Conservation (phyloP, 2,888 invertebrate genomes). For the Himalopsyche anomala region DNA sequence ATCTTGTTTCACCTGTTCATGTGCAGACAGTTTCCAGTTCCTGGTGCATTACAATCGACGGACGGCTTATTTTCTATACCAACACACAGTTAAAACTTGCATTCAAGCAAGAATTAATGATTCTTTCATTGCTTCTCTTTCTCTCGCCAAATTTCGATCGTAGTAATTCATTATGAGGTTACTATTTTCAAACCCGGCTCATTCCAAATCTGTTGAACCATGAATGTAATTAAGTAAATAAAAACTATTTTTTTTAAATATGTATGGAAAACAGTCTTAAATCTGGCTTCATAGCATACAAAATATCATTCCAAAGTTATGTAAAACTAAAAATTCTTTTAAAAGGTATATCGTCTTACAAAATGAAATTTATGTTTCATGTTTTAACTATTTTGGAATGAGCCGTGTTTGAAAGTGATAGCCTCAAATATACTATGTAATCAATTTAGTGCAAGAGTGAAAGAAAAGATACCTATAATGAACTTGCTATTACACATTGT, state of each 20-base stretch:
- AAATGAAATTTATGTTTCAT: too few relatives aligned
- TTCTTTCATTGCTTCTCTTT: background rate
- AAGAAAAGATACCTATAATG: background rate
- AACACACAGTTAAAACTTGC: background rate
- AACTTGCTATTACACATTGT: background rate
- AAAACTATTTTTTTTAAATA: too few relatives aligned
- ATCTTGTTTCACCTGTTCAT: slow-evolving; percentile 9
- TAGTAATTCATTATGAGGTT: background rate
- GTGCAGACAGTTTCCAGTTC: background rate
- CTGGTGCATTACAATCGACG: slow-evolving; percentile 16
- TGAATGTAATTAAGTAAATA: too few relatives aligned
- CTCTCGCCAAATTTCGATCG: background rate
- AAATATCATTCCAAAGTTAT: too few relatives aligned
- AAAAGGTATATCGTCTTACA: too few relatives aligned
- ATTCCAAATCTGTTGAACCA: too few relatives aligned
- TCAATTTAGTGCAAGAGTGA: background rate
- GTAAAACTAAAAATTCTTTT: too few relatives aligned
- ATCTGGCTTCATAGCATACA: too few relatives aligned
- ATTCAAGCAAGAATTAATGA: background rate
- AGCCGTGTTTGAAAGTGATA: too few relatives aligned
- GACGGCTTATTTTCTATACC: background rate
- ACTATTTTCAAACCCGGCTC: too few relatives aligned
- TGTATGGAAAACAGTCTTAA: too few relatives aligned
- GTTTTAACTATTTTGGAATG: too few relatives aligned
- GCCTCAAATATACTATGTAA: background rate